Evolutionary conservation across 2,113 vertebrate genomes (phyloP), one percentile per base, ranked within the genome.

Genomic region (Pseudolaguvia tuberculata): DNA sequence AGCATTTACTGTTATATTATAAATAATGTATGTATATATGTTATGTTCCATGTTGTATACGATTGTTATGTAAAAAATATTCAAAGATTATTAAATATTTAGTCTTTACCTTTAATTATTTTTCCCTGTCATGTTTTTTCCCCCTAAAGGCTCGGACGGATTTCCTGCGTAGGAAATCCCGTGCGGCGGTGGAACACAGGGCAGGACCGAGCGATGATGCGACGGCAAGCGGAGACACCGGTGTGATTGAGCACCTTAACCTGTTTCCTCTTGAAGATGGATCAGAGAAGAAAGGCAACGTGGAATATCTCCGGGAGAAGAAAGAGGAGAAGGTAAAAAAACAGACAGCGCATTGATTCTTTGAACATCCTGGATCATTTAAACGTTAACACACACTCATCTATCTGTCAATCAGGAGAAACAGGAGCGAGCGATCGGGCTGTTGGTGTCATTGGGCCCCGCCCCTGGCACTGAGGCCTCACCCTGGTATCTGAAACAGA

Each of bases 381-480:
- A n/a, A 61, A 42, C 61, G 14, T n/a, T 23, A 5, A 35, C 57
- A 57, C 56, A 27, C 56, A 59, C 27, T 1, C 27, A 45, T 21
- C 35, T 3, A 0, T 42, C 4, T 21, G 3, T 42, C 2, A 31
- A 52, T 15, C 75, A 95, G 94, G 94, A 96, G 81, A 90, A 86
- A 15, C 93, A 92, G 56, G 94, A 96, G 70, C 92, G 92, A 57
- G 93, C 93, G 4, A 89, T 96, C 29, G 94, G 94, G 27, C 85
- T 95, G 73, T 88, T 95, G 68, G 94, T 94, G 0, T 95, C 94
- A 61, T 82, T 96, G 17, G 94, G 94, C 25, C 94, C 94, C 1
- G 89, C 93, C 1, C 92, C 93, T 0, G 94, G 94, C 15, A 82
- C 93, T 0, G 93, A 94, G 78, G 90, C 89, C 1, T 92, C 88